Percentiles rank a stretch among this genome's conserved stretches.
Evolutionary conservation across 2,888 invertebrate species (phyloP).

Genomic region (Drosophila multiciliata): DNA sequence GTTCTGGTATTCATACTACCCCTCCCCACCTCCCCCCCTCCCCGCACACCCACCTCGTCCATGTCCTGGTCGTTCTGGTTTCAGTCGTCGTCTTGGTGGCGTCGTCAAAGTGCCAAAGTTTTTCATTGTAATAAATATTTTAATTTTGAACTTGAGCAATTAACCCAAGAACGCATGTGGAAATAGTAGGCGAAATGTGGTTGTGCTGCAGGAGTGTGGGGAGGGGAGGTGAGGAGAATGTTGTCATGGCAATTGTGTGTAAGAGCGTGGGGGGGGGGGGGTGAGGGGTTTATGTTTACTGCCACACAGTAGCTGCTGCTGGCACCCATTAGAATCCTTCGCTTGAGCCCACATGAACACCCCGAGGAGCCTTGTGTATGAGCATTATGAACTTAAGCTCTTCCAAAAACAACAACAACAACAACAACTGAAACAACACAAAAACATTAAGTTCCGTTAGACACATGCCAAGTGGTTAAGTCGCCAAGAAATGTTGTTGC

Average conservation of each 20-base stretch:
- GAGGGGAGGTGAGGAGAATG: conserved; percentile 2
- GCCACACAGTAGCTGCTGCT: conserved; percentile 4
- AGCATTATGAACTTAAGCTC: conserved; percentile 77
- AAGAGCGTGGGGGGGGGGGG: not conserved
- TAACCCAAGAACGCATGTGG: conserved; percentile 76
- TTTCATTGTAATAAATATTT: conserved; percentile 79
- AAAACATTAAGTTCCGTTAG: conserved; percentile 67
- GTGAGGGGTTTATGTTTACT: not conserved
- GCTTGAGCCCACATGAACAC: conserved; percentile 17
- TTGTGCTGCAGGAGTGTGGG: not conserved
- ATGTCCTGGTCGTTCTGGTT: conserved; percentile 43
- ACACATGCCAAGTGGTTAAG: conserved; percentile 78
- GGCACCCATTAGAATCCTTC: conserved; percentile 17
- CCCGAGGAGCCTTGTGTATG: conserved; percentile 28
- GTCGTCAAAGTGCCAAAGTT: conserved; percentile 80
- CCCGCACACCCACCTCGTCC: not conserved
- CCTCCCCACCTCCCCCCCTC: not conserved
- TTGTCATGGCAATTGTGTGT: conserved; percentile 54
- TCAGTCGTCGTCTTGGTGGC: conserved; percentile 68
- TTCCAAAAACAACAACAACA: conserved; percentile 24
- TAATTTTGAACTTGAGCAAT: conserved; percentile 80
- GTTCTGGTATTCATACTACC: conserved; percentile 8
- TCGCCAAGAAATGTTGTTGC: conserved; percentile 55
- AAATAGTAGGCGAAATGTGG: conserved; percentile 32
- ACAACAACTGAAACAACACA: conserved; percentile 35